These are phyloP conservation scores for Caenorhabditis macrosperma DNA, from an alignment of 2,888 invertebrate species.

Conservation along the genomic window DNA sequence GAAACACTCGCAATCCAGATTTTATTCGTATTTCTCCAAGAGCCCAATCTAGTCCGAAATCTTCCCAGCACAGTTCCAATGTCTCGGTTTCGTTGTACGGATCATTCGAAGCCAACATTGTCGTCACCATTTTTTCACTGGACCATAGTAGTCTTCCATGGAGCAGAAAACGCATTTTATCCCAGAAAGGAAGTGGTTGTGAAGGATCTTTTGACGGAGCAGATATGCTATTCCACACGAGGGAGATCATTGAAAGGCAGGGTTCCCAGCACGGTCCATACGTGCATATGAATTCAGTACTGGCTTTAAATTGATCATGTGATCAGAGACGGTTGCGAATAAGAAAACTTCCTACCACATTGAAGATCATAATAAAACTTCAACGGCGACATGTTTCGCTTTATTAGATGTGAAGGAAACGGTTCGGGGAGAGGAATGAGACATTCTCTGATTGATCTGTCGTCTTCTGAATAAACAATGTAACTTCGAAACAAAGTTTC, in stretches of 20 bases:
- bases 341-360: slow-evolving; percentile 85
- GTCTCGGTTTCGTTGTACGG: slow-evolving; percentile 99
- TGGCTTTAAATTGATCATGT: slow-evolving; percentile 74
- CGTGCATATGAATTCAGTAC: slow-evolving; percentile 87
- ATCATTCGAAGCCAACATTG: slow-evolving; percentile 93
- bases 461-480: slow-evolving; percentile 58
- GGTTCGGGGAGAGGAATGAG: slow-evolving; percentile 88
- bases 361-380: slow-evolving; percentile 98
- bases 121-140: slow-evolving; percentile 87
- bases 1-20: slow-evolving; percentile 94
- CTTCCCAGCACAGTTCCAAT: slow-evolving; percentile 97
- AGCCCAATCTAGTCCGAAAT: slow-evolving; percentile 95
- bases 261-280: slow-evolving; percentile 99
- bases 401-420: slow-evolving; percentile 88
- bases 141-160: slow-evolving; percentile 94
- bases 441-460: slow-evolving; percentile 70
- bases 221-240: slow-evolving; percentile 81
- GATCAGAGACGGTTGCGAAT: background rate
- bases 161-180: slow-evolving; percentile 89
- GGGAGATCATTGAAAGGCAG: slow-evolving; percentile 85
- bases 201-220: slow-evolving; percentile 91
- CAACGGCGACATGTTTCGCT: slow-evolving; percentile 91
- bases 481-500: background rate
- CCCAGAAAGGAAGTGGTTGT: slow-evolving; percentile 95
- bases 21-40: slow-evolving; percentile 86